Conservation (phyloP, 2,797 vertebrate species). For the Ibycter americanus region DNA sequence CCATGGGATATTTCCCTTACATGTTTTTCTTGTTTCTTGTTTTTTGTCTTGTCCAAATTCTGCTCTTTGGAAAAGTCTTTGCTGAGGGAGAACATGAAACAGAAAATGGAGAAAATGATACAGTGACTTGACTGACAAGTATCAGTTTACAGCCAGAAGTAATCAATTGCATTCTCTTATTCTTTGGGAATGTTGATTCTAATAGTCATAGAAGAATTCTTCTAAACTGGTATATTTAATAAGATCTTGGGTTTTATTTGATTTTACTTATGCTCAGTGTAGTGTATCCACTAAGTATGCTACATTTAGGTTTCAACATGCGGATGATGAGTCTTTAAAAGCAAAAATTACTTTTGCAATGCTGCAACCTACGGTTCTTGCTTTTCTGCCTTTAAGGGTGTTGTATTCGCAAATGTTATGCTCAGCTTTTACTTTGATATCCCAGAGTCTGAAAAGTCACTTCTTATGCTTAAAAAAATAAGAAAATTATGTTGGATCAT, state of each 20-base stretch:
- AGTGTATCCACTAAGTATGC: not conserved
- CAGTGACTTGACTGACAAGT: not conserved
- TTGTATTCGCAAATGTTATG: slow-evolving; percentile 46
- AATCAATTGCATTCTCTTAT: slow-evolving; percentile 2
- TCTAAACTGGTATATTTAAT: not conserved
- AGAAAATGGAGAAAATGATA: not conserved
- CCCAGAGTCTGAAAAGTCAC: slow-evolving; percentile 58
- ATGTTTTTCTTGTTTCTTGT: slow-evolving; percentile 20
- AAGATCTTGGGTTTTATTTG: not conserved
- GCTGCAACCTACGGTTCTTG: slow-evolving; percentile 44
- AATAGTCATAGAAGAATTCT: not conserved
- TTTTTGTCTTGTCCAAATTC: slow-evolving; percentile 12
- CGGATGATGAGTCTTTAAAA: not conserved
- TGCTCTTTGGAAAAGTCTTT: slow-evolving; percentile 17
- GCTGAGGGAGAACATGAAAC: not conserved
- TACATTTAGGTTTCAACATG: not conserved
- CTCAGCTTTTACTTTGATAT: slow-evolving; percentile 58
- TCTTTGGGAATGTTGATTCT: not conserved
- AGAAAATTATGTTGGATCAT: slow-evolving; percentile 31
- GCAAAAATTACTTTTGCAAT: not conserved
- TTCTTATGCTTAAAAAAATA: slow-evolving; percentile 35
- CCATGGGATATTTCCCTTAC: slow-evolving; percentile 36
- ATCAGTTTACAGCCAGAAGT: not conserved
- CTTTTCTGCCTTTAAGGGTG: slow-evolving; percentile 51
- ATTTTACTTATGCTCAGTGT: not conserved